phyloP scores from a whole-genome alignment of 2,797 vertebrate genomes.

The Crenichthys baileyi region DNA sequence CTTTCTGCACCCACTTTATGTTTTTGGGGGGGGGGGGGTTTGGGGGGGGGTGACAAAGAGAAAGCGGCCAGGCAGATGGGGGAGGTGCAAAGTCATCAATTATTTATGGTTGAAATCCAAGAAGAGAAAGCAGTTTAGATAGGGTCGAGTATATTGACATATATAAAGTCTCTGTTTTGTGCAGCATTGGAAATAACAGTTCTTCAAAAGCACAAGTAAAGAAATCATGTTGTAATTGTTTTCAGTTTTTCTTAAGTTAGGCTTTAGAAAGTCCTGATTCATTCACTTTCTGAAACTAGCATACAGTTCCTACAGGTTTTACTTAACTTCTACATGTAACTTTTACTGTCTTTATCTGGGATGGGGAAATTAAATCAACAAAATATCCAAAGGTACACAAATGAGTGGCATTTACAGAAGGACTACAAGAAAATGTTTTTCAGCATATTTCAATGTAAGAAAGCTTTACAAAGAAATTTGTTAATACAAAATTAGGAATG shows the following conservation, averaged over 20 bases:
- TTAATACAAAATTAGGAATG: not conserved
- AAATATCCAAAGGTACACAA: too few species aligned
- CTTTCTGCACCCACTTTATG: conserved; percentile 8
- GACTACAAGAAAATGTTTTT: not conserved
- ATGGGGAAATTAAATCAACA: too few species aligned
- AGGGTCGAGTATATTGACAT: conserved; percentile 36
- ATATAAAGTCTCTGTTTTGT: conserved; percentile 24
- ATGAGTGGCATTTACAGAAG: too few species aligned
- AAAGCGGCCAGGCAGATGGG: conserved; percentile 50
- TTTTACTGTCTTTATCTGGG: too few species aligned
- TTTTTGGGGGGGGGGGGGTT: too few species aligned
- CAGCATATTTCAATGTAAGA: not conserved
- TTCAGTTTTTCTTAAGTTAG: not conserved
- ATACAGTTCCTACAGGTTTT: too few species aligned
- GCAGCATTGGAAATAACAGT: conserved; percentile 23
- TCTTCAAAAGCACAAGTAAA: not conserved
- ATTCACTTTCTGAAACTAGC: too few species aligned
- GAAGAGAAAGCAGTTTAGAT: conserved; percentile 68
- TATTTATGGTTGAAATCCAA: conserved; percentile 82
- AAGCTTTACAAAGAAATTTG: not conserved
- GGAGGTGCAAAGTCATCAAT: conserved; percentile 79
- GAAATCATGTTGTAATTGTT: not conserved
- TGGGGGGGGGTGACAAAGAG: conserved; percentile 45
- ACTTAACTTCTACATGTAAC: too few species aligned
- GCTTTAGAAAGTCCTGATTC: not conserved